Base-by-base conservation (phyloP, 2,113 vertebrate species). In the Otolemur garnettii region DNA sequence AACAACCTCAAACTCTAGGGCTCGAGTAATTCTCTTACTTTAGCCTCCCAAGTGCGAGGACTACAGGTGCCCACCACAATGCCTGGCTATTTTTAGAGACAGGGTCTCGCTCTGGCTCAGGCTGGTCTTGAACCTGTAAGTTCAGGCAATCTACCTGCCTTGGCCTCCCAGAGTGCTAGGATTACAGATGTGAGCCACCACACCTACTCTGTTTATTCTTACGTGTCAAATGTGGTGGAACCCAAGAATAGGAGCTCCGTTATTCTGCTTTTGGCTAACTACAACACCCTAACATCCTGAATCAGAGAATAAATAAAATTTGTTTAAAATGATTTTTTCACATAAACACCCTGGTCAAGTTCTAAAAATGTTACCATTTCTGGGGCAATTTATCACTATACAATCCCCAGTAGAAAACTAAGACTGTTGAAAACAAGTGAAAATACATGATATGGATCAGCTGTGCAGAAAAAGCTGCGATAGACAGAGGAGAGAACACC, bases 251-350 rank as follows among this genome's bases (percentile, higher is more conserved):
- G 72, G 68, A 86, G 33, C 85, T 91, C 28, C 1, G 57, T 24
- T 69, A 33, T 66, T 72, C 45, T 38, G 38, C 38, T 89, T 95
- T 95, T 45, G 33, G 33, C 86, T 72, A 45, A 81, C 8, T 60
- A 28, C 33, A 62, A 53, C 45, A 89, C 42, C 19, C 19, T 72
- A 86, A 82, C 69, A 30, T 90, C 64, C 38, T 94, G 72, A 96
- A 83, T 84, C 24, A 87, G 69, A 81, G 60, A 83, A 12, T 66
- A 75, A 88, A 15, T 42, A 17, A 42, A 85, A 78, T 64, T 91
- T 53, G 59, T 55, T 96, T 21, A 94, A 85, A 84, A 91, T 66
- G 38, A 93, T 60, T 93, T 30, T 93, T 87, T 81, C 26, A 85
- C 59, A 35, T 57, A 87, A 91, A 89, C n/a, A 95, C 21, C 42